Evolutionary conservation across 2,113 vertebrate species (phyloP).

Genomic region (Trichechus manatus): DNA sequence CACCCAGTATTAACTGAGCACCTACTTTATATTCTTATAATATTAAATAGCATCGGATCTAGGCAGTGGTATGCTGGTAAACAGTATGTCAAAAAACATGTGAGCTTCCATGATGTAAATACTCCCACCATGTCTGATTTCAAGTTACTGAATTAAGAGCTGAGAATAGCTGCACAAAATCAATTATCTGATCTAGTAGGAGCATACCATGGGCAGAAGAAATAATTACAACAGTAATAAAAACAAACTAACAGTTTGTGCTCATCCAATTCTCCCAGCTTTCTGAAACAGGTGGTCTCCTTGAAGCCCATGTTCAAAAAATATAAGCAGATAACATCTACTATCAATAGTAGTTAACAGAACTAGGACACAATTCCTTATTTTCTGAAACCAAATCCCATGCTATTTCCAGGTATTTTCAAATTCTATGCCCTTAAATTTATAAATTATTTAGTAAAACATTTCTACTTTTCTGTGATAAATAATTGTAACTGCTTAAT

Average conservation of each 20-base stretch:
- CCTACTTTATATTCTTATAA: neutral
- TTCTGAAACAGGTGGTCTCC: neutral
- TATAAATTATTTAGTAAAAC: neutral
- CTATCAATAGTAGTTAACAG: neutral
- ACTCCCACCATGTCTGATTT: neutral
- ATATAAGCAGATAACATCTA: neutral
- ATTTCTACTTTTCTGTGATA: neutral
- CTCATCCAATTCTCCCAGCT: neutral
- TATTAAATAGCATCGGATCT: neutral
- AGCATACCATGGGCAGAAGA: neutral
- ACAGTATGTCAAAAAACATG: neutral
- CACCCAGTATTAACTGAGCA: neutral
- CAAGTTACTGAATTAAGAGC: slow-evolving; percentile 18
- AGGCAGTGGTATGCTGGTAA: neutral
- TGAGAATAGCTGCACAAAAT: neutral
- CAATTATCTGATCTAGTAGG: slow-evolving; percentile 8
- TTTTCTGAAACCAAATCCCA: neutral
- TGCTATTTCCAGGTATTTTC: neutral
- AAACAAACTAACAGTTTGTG: neutral
- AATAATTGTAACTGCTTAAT: neutral
- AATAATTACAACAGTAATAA: slow-evolving; percentile 4
- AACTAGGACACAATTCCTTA: neutral
- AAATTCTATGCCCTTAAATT: neutral
- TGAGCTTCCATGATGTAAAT: neutral
- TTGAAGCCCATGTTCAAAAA: neutral